These are phyloP conservation scores for Leptopterna dolabrata DNA, from an alignment of 2,888 invertebrate genomes.

Conservation along the genomic window DNA sequence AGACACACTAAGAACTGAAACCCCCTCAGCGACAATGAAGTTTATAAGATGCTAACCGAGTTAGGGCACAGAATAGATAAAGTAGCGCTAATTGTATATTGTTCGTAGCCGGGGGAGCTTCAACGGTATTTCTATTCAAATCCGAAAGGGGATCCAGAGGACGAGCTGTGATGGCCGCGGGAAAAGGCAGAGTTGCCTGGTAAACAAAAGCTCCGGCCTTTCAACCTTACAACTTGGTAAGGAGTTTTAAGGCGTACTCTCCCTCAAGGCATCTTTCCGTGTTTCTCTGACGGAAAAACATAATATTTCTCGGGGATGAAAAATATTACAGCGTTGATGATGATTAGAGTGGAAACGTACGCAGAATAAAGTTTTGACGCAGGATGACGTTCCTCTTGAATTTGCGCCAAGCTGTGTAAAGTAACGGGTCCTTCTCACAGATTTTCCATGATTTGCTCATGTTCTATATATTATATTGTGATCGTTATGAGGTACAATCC, in stretches of 20 bases:
- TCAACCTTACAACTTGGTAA: conserved; percentile 23
- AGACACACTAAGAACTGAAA: conserved; percentile 43
- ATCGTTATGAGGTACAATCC: too few species aligned
- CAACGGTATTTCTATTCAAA: conserved; percentile 41
- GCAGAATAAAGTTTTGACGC: not conserved
- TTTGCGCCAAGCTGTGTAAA: too few species aligned
- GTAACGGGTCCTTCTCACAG: too few species aligned
- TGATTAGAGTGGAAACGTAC: not conserved
- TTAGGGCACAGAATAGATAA: conserved; percentile 45
- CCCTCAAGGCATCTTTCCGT: not conserved
- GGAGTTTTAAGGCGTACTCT: conserved; percentile 33
- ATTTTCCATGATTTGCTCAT: too few species aligned
- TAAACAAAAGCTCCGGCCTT: conserved; percentile 27
- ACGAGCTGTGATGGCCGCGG: not conserved
- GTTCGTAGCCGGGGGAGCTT: not conserved
- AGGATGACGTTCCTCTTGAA: not conserved
- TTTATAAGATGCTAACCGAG: conserved; percentile 39
- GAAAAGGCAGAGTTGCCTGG: conserved; percentile 20
- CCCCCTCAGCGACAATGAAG: conserved; percentile 5
- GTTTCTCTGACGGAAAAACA: conserved; percentile 42
- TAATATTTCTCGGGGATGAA: conserved; percentile 29
- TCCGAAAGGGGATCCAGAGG: conserved; percentile 5
- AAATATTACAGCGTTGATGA: not conserved
- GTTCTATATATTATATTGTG: too few species aligned
- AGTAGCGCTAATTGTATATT: conserved; percentile 50